Evolutionary conservation across 2,113 vertebrate genomes (phyloP).

Genomic region (Corydoras maculifer): DNA sequence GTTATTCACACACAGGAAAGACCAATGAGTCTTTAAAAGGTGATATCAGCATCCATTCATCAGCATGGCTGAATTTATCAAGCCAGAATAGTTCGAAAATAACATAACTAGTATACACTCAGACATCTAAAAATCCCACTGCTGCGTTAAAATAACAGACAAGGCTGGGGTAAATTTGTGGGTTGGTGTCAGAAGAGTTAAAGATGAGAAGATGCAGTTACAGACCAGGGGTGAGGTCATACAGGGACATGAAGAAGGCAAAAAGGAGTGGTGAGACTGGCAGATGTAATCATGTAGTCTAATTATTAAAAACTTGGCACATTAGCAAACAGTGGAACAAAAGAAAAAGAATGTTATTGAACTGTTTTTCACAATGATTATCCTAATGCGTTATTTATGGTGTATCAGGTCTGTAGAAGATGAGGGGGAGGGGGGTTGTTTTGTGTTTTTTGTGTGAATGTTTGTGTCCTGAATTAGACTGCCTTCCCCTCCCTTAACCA

Average conservation of each 20-base stretch:
- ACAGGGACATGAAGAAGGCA: neutral
- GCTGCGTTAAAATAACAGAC: neutral
- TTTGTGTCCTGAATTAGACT: too few relatives aligned
- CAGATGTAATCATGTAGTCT: neutral
- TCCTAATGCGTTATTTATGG: neutral
- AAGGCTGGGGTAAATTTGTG: neutral
- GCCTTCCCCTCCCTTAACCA: too few relatives aligned
- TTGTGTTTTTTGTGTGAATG: too few relatives aligned
- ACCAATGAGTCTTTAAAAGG: neutral
- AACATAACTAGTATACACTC: neutral
- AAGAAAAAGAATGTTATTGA: neutral
- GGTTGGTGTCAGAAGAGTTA: constrained; percentile 5
- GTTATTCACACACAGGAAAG: neutral
- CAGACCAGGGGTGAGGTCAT: neutral
- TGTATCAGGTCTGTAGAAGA: neutral
- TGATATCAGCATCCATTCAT: constrained; percentile 31
- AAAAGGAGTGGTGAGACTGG: constrained; percentile 1
- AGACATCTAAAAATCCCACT: neutral
- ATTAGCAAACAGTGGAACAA: neutral
- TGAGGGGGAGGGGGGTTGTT: too few relatives aligned
- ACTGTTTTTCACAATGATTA: neutral
- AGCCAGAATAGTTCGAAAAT: too few relatives aligned
- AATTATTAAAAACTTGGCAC: neutral
- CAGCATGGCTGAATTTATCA: too few relatives aligned
- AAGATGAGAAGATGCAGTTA: neutral